Evolutionary conservation across 2,113 vertebrate species (phyloP), one percentile per base, ranked within the genome.

Genomic region (Tapirus terrestris): DNA sequence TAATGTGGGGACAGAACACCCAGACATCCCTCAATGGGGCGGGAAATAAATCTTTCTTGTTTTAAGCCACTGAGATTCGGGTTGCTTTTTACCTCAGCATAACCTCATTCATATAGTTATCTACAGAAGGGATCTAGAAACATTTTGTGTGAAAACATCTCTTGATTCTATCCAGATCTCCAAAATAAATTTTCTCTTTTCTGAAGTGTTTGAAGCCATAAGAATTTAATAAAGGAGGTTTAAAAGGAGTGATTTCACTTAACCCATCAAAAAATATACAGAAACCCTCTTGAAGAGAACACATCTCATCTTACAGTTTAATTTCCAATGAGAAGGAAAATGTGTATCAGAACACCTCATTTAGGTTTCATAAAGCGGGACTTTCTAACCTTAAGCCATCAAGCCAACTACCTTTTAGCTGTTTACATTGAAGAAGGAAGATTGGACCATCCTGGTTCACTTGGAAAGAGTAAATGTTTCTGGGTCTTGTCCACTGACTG

Each of bases 211-310:
- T 80, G 27, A 91, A 96, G 20, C 3, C 12, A 43, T 79, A 84
- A 96, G 72, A 88, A 93, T 76, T 96, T 58, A 84, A 89, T 93
- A 45, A 84, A 89, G 36, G 23, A 73, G 39, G 2, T 86, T 89
- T 63, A 60, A 73, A 89, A 87, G 8, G 91, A 86, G 11, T 63
- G 12, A 68, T 84, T 83, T 90, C 31, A 67, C n/a, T 82, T 67
- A 43, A n/a, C 25, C 33, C 48, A 85, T 51, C 43, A 68, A 27
- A 61, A 93, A 68, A 56, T n/a, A 90, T 5, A 81, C 18, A 93
- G 45, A 86, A 89, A 94, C 70, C 36, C 9, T 92, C n/a, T 79
- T 73, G 2, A 80, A 48, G 63, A 93, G 51, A 45, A 85, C 8
- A 8, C 13, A 60, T 18, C 31, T 91, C 45, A 36, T 61, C 33